Percentiles rank a stretch among this genome's conserved stretches.
These are phyloP conservation scores for Orthochromis indermauri DNA, from an alignment of 2,113 vertebrate genomes.

Conservation along the genomic window DNA sequence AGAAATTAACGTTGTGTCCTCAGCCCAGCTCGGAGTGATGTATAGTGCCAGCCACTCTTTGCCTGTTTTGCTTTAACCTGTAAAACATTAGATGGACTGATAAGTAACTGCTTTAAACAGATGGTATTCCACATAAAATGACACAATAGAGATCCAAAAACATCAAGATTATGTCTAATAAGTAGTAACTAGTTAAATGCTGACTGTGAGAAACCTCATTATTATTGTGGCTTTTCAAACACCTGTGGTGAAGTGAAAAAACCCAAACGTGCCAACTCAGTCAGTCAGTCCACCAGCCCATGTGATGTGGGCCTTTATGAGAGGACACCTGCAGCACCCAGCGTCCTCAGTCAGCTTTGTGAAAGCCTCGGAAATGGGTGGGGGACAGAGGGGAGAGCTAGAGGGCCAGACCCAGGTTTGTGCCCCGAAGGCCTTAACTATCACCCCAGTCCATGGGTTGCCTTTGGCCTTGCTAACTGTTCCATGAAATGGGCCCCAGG, in stretches of 20 bases:
- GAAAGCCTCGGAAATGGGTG: slow-evolving; percentile 64
- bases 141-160: background rate
- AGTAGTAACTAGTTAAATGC: background rate
- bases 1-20: slow-evolving; percentile 2
- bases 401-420: slow-evolving; percentile 59
- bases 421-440: slow-evolving; percentile 64
- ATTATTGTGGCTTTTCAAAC: slow-evolving; percentile 13
- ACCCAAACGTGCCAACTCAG: slow-evolving; percentile 10
- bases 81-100: background rate
- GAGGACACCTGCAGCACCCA: slow-evolving; percentile 63
- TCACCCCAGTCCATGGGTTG: slow-evolving; percentile 74
- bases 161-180: background rate
- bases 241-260: slow-evolving; percentile 1
- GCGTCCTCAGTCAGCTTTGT: slow-evolving; percentile 54
- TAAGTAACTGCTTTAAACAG: background rate
- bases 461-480: slow-evolving; percentile 80
- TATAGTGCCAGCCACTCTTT: background rate
- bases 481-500: slow-evolving; percentile 80
- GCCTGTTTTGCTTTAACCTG: slow-evolving; percentile 5
- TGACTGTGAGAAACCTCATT: background rate
- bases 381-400: slow-evolving; percentile 22
- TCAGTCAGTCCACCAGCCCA: slow-evolving; percentile 38
- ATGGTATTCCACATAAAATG: background rate
- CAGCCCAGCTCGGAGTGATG: background rate
- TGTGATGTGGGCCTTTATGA: slow-evolving; percentile 56